These are phyloP conservation scores for Aphelocoma coerulescens DNA, from an alignment of 2,113 vertebrate species.

Conservation along the genomic window DNA sequence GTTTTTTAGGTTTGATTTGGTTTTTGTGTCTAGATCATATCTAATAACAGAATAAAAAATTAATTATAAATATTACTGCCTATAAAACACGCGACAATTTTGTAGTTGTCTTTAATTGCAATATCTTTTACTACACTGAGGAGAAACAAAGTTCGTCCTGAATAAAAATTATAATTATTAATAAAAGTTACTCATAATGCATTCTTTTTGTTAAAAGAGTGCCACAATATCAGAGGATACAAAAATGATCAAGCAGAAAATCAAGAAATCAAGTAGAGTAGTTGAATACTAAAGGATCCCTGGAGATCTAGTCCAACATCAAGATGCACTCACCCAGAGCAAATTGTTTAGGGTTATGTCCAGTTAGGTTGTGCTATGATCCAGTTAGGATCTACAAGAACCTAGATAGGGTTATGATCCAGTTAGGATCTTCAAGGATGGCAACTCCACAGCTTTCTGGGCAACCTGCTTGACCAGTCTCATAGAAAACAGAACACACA, in stretches of 20 bases:
- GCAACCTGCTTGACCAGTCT: neutral
- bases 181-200: neutral
- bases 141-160: neutral
- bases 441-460: neutral
- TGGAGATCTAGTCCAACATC: neutral
- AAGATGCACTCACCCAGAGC: neutral
- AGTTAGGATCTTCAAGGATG: neutral
- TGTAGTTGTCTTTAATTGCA: neutral
- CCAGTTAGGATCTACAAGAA: neutral
- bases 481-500: neutral
- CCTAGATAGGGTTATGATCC: no score
- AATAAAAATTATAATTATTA: constrained; percentile 15
- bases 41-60: neutral
- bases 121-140: neutral
- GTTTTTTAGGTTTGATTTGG: neutral
- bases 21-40: neutral
- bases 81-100: neutral
- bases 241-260: neutral
- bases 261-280: neutral
- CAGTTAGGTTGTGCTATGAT: neutral
- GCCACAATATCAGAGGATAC: neutral
- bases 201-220: neutral
- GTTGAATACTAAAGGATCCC: neutral
- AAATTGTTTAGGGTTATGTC: neutral
- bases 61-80: neutral